Evolutionary conservation across 2,797 vertebrate genomes (phyloP).

Genomic region (Cynodonichthys magdalenae): DNA sequence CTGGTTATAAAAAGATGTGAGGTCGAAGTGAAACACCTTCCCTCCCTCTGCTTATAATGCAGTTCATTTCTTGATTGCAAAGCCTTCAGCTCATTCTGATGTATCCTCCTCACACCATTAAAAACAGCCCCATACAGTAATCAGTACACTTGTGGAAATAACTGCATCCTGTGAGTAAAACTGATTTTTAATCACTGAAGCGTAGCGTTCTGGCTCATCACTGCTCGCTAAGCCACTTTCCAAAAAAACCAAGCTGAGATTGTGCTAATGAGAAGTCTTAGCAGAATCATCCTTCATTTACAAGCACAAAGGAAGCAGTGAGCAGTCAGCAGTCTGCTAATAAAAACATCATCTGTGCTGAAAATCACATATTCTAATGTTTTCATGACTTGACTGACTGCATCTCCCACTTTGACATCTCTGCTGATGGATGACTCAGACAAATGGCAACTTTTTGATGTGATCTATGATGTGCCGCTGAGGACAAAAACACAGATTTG

Average conservation of each 20-base stretch:
- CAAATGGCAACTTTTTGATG: background rate
- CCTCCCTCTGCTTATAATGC: slow-evolving; percentile 18
- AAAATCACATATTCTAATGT: slow-evolving; percentile 29
- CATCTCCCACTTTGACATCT: slow-evolving; percentile 16
- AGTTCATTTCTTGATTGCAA: slow-evolving; percentile 39
- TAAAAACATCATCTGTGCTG: slow-evolving; percentile 35
- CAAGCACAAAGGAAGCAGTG: slow-evolving; percentile 42
- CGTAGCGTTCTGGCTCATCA: slow-evolving; percentile 35
- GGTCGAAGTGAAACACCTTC: slow-evolving; percentile 14
- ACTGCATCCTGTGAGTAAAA: slow-evolving; percentile 27
- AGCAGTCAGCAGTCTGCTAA: slow-evolving; percentile 29
- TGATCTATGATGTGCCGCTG: too few relatives aligned
- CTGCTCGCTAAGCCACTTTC: slow-evolving; percentile 26
- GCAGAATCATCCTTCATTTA: slow-evolving; percentile 39
- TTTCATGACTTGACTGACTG: slow-evolving; percentile 10
- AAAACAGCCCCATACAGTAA: slow-evolving; percentile 25
- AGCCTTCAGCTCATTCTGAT: slow-evolving; percentile 10
- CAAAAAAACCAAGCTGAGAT: slow-evolving; percentile 19
- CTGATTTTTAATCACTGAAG: slow-evolving; percentile 38
- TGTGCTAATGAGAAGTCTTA: slow-evolving; percentile 36
- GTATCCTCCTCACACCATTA: slow-evolving; percentile 34
- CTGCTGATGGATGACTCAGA: slow-evolving; percentile 25
- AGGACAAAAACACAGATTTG: too few relatives aligned
- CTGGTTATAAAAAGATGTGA: slow-evolving; percentile 38
- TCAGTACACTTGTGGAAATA: slow-evolving; percentile 27